These are phyloP conservation scores for Agrenia bidenticulata DNA, from an alignment of 2,888 invertebrate genomes.

Conservation along the genomic window DNA sequence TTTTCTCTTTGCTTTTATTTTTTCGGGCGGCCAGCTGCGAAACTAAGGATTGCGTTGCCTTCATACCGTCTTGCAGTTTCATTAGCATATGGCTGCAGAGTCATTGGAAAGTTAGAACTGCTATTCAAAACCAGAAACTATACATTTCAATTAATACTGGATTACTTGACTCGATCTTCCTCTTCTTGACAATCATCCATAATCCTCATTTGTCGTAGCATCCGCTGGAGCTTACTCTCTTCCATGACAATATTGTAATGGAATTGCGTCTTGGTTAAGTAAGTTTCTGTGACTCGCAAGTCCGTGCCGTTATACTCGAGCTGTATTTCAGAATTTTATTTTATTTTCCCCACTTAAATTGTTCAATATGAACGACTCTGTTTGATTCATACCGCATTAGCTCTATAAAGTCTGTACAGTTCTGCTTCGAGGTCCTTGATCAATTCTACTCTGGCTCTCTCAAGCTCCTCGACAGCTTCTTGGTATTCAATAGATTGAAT, in stretches of 20 bases:
- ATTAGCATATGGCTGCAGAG: conserved; percentile 30
- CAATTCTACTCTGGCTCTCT: conserved; percentile 39
- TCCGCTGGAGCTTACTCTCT: conserved; percentile 43
- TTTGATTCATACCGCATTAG: conserved; percentile 38
- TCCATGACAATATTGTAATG: conserved; percentile 49
- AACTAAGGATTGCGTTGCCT: conserved; percentile 39
- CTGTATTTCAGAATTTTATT: too few relatives aligned
- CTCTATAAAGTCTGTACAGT: conserved; percentile 32
- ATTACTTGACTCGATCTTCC: conserved; percentile 36
- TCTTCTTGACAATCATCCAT: conserved; percentile 37
- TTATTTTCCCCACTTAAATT: neutral
- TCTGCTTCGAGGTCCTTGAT: conserved; percentile 48
- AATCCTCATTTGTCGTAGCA: conserved; percentile 42
- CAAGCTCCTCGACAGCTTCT: conserved; percentile 41
- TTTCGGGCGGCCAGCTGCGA: conserved; percentile 36
- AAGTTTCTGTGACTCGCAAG: conserved; percentile 28
- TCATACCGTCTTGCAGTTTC: conserved; percentile 47
- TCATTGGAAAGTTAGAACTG: neutral
- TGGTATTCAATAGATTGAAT: conserved; percentile 43
- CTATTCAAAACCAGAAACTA: neutral
- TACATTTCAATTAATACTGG: neutral
- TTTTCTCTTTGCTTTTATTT: conserved; percentile 34
- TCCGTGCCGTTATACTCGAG: conserved; percentile 36
- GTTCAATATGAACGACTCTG: neutral
- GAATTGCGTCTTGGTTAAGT: conserved; percentile 39